Base-by-base conservation (phyloP, 2,797 vertebrate species). In the Gambusia yucatana region DNA sequence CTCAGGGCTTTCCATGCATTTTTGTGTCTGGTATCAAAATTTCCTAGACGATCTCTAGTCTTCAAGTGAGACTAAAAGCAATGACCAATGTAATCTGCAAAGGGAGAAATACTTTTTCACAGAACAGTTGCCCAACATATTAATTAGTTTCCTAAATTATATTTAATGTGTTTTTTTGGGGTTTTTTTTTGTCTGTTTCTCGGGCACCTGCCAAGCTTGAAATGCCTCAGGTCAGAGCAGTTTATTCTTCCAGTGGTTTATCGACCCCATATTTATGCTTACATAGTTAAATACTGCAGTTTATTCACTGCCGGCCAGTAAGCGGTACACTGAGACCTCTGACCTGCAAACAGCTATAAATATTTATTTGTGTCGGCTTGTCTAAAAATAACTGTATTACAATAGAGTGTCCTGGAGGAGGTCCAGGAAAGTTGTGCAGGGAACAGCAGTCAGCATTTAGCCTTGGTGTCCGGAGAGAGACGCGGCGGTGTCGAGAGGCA, bases 361-460 rank as follows among this genome's bases (percentile, higher is more conserved):
- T 94, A 95, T 95, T 91, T 94, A 95, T 95, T 92, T 94, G 91
- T 79, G 93, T 93, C 88, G 78, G 87, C 90, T 92, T 86, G 89
- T 93, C 91, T 94, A 94, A 94, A 95, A 94, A 95, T 95, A 95
- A 93, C 91, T 83, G 81, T 91, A 92, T 94, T 94, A 94, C 92
- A 94, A 94, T 88, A 28, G 89, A 91, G 90, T 84, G 87, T 85
- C 87, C 91, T 94, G 93, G 94, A 93, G 71, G 77, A 75, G 79
- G 86, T 93, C 92, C 92, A 93, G 89, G 77, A 83, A 90, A 81
- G 88, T 43, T 82, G 87, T 89, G 88, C 88, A 89, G 88, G 25
- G 22, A 92, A 90, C 92, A 87, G 90, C 70, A 89, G 93, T 95
- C 94, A 94, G 93, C 91, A 93, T 86, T 90, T 82, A 85, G 84